A percentile compares a stretch with the other conserved stretches of the same genome.
These are phyloP conservation scores for Sardina pilchardus DNA, from an alignment of 2,113 vertebrate genomes.

Conservation along the genomic window DNA sequence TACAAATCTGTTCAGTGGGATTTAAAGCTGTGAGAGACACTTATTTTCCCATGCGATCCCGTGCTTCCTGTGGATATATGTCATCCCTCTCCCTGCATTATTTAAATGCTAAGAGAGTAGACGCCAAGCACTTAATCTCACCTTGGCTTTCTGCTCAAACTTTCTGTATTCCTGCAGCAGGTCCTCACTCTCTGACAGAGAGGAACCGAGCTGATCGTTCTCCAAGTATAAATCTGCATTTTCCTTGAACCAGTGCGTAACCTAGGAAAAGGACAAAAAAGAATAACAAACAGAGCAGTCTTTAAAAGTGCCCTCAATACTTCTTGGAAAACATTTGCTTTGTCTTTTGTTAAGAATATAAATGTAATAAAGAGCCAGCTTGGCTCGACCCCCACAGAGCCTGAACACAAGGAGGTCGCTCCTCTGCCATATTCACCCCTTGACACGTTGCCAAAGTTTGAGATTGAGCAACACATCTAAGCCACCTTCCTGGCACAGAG, in stretches of 20 bases:
- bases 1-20: slow-evolving; percentile 6
- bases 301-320: not conserved
- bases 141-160: slow-evolving; percentile 75
- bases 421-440: not conserved
- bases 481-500: slow-evolving; percentile 3
- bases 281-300: not conserved
- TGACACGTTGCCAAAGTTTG: slow-evolving; percentile 23
- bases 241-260: slow-evolving; percentile 78
- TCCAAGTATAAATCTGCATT: slow-evolving; percentile 69
- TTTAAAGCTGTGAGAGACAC: not conserved
- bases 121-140: slow-evolving; percentile 49
- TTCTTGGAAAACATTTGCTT: not conserved
- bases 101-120: not conserved
- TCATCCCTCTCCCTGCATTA: not conserved
- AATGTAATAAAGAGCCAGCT: not conserved
- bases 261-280: slow-evolving; percentile 55
- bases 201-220: slow-evolving; percentile 74
- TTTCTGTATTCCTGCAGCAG: slow-evolving; percentile 74
- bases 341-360: not conserved
- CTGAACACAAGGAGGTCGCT: not conserved
- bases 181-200: slow-evolving; percentile 77
- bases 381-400: not conserved
- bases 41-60: not conserved
- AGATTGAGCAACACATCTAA: slow-evolving; percentile 3
- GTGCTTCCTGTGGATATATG: not conserved